Evolutionary conservation across 2,888 invertebrate genomes (phyloP).

Genomic region (Erannis defoliaria): DNA sequence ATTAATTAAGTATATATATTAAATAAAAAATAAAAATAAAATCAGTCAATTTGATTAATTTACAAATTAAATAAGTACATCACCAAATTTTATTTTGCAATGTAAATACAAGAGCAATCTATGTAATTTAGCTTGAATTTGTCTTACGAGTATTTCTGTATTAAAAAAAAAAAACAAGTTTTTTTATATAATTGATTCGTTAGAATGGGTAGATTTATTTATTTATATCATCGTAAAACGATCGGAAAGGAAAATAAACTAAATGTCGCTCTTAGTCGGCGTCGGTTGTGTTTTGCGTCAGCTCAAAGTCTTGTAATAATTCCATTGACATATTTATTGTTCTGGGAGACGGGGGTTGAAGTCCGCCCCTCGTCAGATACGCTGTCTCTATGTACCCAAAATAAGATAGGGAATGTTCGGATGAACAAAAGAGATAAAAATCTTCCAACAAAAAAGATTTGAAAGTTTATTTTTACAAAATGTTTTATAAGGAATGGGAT

Average conservation of each 20-base stretch:
- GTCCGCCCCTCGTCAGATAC: constrained; percentile 56
- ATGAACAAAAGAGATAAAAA: constrained; percentile 52
- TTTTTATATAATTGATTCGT: not conserved
- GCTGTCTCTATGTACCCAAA: constrained; percentile 49
- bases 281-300: constrained; percentile 36
- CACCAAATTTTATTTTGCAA: too few relatives aligned
- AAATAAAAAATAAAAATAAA: too few relatives aligned
- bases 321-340: constrained; percentile 85
- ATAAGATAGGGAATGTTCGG: constrained; percentile 40
- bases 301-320: constrained; percentile 78
- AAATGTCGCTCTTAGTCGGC: constrained; percentile 10
- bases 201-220: too few relatives aligned
- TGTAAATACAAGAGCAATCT: too few relatives aligned
- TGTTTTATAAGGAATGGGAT: constrained; percentile 42
- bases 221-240: too few relatives aligned
- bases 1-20: too few relatives aligned
- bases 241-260: too few relatives aligned
- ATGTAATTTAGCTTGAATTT: too few relatives aligned
- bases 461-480: constrained; percentile 40
- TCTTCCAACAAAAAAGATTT: constrained; percentile 48
- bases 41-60: too few relatives aligned
- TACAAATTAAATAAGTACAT: too few relatives aligned
- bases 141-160: too few relatives aligned
- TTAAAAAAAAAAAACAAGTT: too few relatives aligned
- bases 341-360: constrained; percentile 70